Base-by-base conservation (phyloP, 2,888 invertebrate genomes). In the Leucoptera coffeella region DNA sequence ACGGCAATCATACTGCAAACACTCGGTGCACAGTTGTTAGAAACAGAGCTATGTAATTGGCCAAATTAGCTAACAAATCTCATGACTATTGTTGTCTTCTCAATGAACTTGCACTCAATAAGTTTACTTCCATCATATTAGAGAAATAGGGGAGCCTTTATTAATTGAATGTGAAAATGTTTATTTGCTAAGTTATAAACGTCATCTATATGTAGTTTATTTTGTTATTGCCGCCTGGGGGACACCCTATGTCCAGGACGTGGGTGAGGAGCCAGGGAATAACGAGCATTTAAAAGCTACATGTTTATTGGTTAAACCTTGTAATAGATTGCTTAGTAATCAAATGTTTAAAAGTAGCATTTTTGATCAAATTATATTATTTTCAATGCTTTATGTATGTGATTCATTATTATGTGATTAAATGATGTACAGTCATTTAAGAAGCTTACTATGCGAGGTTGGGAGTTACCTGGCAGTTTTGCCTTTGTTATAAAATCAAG, bases 211-310 rank as follows among this genome's bases (percentile, higher is more conserved):
- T n/a, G n/a, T n/a, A n/a, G n/a, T n/a, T n/a, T n/a, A n/a, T n/a
- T n/a, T n/a, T n/a, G n/a, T n/a, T n/a, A n/a, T n/a, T n/a, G n/a
- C n/a, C n/a, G n/a, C n/a, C n/a, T n/a, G n/a, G n/a, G n/a, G n/a
- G n/a, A n/a, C n/a, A n/a, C n/a, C n/a, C n/a, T n/a, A n/a, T n/a
- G n/a, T n/a, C n/a, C n/a, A n/a, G n/a, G n/a, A n/a, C n/a, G n/a
- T n/a, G n/a, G n/a, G n/a, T n/a, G n/a, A n/a, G n/a, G n/a, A n/a
- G n/a, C n/a, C n/a, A n/a, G n/a, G n/a, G n/a, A n/a, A n/a, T n/a
- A n/a, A n/a, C n/a, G 62, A 65, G 65, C 65, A 64, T 65, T 67
- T 64, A 61, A 59, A 47, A 42, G n/a, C n/a, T n/a, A 50, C 15
- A 57, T 58, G 57, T 60, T 48, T 57, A 62, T 53, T 54, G 55